phyloP scores from a whole-genome alignment of 2,888 invertebrate species.

The Drosophila neotestacea region DNA sequence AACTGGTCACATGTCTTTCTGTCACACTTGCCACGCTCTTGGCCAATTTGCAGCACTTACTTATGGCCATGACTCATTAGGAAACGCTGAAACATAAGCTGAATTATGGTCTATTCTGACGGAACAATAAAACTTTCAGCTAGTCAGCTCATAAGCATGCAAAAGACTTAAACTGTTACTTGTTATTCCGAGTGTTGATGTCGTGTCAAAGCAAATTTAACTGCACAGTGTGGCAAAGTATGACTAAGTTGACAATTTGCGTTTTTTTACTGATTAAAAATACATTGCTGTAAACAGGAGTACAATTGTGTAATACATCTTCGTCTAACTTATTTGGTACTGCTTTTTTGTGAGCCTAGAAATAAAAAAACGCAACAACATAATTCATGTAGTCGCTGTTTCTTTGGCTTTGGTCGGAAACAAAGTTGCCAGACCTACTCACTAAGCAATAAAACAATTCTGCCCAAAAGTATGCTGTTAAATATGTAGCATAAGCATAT shows the following conservation, averaged over 20 bases:
- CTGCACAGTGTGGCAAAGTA: constrained; percentile 30
- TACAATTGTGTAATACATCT: constrained; percentile 21
- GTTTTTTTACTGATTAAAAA: constrained; percentile 8
- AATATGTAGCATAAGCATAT: constrained; percentile 39
- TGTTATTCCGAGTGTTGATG: background rate
- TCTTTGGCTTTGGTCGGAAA: constrained; percentile 1
- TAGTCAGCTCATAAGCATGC: constrained; percentile 16
- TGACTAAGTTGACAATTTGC: background rate
- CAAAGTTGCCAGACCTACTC: constrained; percentile 33
- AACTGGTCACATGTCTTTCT: constrained; percentile 25
- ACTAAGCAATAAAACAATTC: constrained; percentile 53
- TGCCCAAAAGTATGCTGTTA: constrained; percentile 38
- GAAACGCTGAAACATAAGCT: constrained; percentile 41
- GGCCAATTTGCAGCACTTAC: constrained; percentile 30
- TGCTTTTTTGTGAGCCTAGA: background rate
- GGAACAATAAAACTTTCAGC: constrained; percentile 39
- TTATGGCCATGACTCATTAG: constrained; percentile 44
- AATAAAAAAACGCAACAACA: background rate
- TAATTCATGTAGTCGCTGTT: constrained; percentile 17
- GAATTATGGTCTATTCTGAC: constrained; percentile 36
- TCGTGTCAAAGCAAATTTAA: constrained; percentile 5
- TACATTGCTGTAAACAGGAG: constrained; percentile 2
- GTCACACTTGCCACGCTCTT: background rate
- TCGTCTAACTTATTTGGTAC: background rate
- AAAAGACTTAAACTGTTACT: constrained; percentile 11